These are phyloP conservation scores for Carcina quercana DNA, from an alignment of 2,888 invertebrate species.

Conservation along the genomic window DNA sequence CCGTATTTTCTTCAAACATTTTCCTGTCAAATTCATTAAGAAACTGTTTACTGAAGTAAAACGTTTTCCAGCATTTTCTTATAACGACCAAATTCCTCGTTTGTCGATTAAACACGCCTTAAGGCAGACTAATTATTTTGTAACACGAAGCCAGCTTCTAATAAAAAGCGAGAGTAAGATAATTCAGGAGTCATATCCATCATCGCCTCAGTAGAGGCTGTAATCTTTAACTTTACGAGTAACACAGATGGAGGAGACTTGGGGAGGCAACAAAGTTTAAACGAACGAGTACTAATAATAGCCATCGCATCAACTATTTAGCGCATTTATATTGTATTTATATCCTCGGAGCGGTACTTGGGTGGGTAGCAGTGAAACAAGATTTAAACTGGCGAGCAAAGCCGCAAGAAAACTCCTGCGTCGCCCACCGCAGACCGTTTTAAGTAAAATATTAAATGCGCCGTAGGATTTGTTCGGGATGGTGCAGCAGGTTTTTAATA, in stretches of 20 bases:
- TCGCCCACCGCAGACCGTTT: conserved; percentile 60
- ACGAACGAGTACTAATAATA: conserved; percentile 26
- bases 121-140: too few relatives aligned
- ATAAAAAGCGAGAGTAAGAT: too few relatives aligned
- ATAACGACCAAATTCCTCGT: too few relatives aligned
- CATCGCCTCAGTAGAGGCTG: too few relatives aligned
- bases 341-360: conserved; percentile 32
- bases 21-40: too few relatives aligned
- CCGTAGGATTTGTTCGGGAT: conserved; percentile 51
- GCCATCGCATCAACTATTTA: conserved; percentile 46
- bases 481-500: conserved; percentile 42
- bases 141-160: too few relatives aligned
- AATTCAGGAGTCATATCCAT: too few relatives aligned
- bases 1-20: too few relatives aligned
- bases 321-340: too few relatives aligned
- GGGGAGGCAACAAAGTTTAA: conserved; percentile 10
- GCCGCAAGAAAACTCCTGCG: conserved; percentile 51
- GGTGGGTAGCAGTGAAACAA: conserved; percentile 47
- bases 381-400: conserved; percentile 51
- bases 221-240: conserved; percentile 2
- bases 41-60: conserved; percentile 1
- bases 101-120: too few relatives aligned
- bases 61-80: too few relatives aligned
- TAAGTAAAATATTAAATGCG: conserved; percentile 67
- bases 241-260: too few relatives aligned